A percentile compares a stretch with the other conserved stretches of the same genome.
These are phyloP conservation scores for Lepidurus arcticus DNA, from an alignment of 1,140 invertebrate genomes.

Conservation along the genomic window DNA sequence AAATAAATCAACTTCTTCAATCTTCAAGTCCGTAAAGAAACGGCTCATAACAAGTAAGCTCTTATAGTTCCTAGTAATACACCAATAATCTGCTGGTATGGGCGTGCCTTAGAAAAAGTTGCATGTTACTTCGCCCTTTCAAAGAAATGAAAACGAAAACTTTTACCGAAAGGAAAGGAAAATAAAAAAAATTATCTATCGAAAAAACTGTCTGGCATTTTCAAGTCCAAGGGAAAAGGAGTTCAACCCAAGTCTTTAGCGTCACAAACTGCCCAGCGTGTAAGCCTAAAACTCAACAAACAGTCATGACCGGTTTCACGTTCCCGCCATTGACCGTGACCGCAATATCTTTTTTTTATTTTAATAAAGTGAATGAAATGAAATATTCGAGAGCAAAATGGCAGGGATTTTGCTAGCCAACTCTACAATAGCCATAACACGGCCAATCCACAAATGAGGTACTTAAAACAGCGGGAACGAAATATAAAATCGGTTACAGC, in stretches of 20 bases:
- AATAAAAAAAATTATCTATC: too few relatives aligned
- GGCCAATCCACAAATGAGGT: too few relatives aligned
- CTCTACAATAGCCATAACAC: not conserved
- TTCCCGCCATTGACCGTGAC: not conserved
- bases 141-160: too few relatives aligned
- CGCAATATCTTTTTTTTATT: not conserved
- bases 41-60: not conserved
- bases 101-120: too few relatives aligned
- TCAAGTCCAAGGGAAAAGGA: not conserved
- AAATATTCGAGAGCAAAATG: slow-evolving; percentile 15
- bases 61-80: too few relatives aligned
- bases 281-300: not conserved
- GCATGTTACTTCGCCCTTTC: too few relatives aligned
- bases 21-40: not conserved
- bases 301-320: not conserved
- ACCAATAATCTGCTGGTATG: too few relatives aligned
- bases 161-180: too few relatives aligned
- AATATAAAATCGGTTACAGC: not conserved
- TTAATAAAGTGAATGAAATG: not conserved
- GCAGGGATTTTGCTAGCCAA: not conserved
- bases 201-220: too few relatives aligned
- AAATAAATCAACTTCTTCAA: not conserved
- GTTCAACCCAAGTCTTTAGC: not conserved
- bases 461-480: not conserved
- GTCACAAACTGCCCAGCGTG: not conserved